Evolutionary conservation across 1,140 invertebrate species (phyloP), one percentile per base, ranked within the genome.

Genomic region (Agrilus planipennis): DNA sequence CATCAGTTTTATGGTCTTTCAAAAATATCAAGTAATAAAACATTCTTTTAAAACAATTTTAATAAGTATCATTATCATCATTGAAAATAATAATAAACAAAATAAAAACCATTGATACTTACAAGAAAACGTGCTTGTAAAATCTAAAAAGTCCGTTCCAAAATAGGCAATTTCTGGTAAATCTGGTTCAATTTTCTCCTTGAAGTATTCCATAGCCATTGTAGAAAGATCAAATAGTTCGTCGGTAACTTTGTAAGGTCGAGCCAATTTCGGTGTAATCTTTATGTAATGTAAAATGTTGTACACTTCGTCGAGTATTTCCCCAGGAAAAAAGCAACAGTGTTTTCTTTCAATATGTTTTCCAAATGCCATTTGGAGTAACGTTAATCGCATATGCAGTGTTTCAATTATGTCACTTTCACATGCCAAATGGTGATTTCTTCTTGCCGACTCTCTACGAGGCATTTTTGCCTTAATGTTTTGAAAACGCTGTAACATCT

Each of bases 201-300:
- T 89, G 53, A 89, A 90, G 63, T 89, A 89, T 62, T 90, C 86
- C 84, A 89, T 89, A 17, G 87, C 86, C 86, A 89, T 89, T 16
- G 86, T 88, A 19, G 84, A 88, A 34, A 90, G 67, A 69, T 89
- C 87, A 68, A 89, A 89, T n/a, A 90, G 65, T 62, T 90, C 86
- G 64, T 89, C 87, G 5, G 84, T 89, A 25, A 89, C 84, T 68
- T 87, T 87, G 58, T 85, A 89, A 34, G 84, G 84, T 51, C 81
- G 72, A 42, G 79, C 79, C 45, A 89, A 61, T 60, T 82, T 85
- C 12, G 80, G 77, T 48, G 84, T 86, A 47, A 78, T 77, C 68
- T 81, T 81, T 45, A 89, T 76, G 61, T 89, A 88, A 51, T 79
- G 71, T 42, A 89, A 63, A 63, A 89, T 84, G 50, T 79, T 77